A percentile compares a stretch with the other conserved stretches of the same genome.
phyloP scores from a whole-genome alignment of 2,113 vertebrate genomes.

The Actinemys pallida region DNA sequence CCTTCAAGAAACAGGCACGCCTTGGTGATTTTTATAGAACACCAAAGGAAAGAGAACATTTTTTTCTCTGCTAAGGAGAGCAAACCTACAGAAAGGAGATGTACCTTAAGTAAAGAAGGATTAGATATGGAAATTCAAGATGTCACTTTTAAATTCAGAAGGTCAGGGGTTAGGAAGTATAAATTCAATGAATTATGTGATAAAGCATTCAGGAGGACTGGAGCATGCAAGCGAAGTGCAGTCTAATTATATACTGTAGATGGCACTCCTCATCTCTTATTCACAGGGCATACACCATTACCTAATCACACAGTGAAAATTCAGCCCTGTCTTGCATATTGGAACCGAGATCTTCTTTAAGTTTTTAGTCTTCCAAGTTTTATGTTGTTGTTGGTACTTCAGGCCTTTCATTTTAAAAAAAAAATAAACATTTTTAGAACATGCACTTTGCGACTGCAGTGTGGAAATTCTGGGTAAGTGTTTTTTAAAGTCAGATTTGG shows the following conservation, averaged over 20 bases:
- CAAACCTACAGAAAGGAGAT: not conserved
- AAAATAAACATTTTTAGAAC: not conserved
- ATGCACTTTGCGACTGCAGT: not conserved
- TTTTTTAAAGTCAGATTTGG: rapidly evolving
- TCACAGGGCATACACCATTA: not conserved
- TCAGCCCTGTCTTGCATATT: not conserved
- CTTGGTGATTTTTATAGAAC: not conserved
- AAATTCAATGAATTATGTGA: not conserved
- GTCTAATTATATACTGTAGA: not conserved
- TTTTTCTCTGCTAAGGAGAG: not conserved
- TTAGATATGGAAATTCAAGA: not conserved
- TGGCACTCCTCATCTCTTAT: not conserved
- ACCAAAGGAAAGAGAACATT: not conserved
- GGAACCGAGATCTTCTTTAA: not conserved
- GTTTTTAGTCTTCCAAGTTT: not conserved
- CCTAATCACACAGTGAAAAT: not conserved
- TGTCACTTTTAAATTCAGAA: not conserved
- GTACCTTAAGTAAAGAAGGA: not conserved
- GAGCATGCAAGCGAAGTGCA: rapidly evolving
- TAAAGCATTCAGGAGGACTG: not conserved
- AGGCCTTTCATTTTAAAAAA: not conserved
- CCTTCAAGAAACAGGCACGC: not conserved
- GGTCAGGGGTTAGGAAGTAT: not conserved
- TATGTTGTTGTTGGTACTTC: not conserved
- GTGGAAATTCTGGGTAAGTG: not conserved